Percentiles rank a stretch among this genome's conserved stretches.
These are phyloP conservation scores for Plebejus argus DNA, from an alignment of 2,888 invertebrate genomes.

Conservation along the genomic window DNA sequence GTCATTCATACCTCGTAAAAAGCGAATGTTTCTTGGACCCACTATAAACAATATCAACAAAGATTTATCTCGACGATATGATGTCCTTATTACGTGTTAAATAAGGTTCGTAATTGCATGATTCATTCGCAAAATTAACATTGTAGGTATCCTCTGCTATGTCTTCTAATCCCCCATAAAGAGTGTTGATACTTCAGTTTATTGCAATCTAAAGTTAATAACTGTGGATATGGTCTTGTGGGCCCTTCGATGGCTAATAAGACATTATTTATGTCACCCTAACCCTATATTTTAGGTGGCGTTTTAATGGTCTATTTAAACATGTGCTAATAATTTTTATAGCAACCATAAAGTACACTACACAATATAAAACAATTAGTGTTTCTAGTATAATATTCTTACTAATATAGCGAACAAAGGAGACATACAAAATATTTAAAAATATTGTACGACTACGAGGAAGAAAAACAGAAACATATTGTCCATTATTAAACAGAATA, in stretches of 20 bases:
- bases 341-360: not conserved
- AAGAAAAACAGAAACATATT: not conserved
- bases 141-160: constrained; percentile 51
- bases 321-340: not conserved
- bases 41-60: constrained; percentile 64
- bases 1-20: constrained; percentile 76
- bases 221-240: constrained; percentile 54
- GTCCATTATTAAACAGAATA: no score
- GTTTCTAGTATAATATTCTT: no score
- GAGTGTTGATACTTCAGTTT: constrained; percentile 73
- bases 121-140: not conserved
- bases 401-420: no score
- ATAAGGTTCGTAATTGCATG: constrained; percentile 42
- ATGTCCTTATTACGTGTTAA: constrained; percentile 38
- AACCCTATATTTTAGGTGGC: constrained; percentile 37
- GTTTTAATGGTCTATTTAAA: not conserved
- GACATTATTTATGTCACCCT: constrained; percentile 46
- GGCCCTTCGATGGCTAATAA: constrained; percentile 47
- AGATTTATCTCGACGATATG: constrained; percentile 41
- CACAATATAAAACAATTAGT: not conserved
- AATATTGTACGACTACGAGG: not conserved
- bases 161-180: constrained; percentile 71
- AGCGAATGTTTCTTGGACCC: constrained; percentile 74
- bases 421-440: not conserved
- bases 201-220: constrained; percentile 77